phyloP scores from a whole-genome alignment of 2,888 invertebrate genomes.

The Allophyes oxyacanthae region DNA sequence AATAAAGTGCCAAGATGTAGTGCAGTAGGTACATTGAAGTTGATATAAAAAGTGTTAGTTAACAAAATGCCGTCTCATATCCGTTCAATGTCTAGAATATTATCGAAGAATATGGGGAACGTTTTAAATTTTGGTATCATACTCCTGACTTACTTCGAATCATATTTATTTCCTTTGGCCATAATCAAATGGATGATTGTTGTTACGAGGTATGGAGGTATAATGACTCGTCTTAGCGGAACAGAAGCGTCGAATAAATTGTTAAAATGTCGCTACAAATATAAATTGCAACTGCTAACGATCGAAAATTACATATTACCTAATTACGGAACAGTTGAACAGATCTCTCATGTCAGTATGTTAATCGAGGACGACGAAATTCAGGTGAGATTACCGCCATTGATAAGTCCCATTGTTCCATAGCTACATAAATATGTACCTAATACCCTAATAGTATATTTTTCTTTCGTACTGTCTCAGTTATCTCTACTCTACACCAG shows the following conservation, averaged over 20 bases:
- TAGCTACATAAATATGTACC: too few species aligned
- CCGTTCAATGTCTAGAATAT: constrained; percentile 44
- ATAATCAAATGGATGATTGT: constrained; percentile 73
- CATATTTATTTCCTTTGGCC: constrained; percentile 68
- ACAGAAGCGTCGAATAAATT: constrained; percentile 25
- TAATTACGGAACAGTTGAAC: constrained; percentile 40
- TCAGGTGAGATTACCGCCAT: constrained; percentile 60
- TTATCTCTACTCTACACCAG: too few species aligned
- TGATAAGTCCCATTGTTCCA: too few species aligned
- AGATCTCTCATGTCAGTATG: constrained; percentile 68
- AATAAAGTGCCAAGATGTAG: constrained; percentile 12
- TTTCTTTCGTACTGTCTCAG: too few species aligned
- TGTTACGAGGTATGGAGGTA: constrained; percentile 64
- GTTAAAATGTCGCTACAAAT: constrained; percentile 59
- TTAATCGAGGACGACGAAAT: constrained; percentile 61
- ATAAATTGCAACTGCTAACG: constrained; percentile 68
- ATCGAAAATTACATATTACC: constrained; percentile 43
- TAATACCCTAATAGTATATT: too few species aligned
- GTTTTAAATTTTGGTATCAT: constrained; percentile 56
- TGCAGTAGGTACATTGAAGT: neutral
- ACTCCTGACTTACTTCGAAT: constrained; percentile 67
- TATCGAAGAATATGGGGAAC: constrained; percentile 53
- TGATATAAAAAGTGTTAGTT: neutral
- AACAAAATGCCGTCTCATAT: constrained; percentile 39
- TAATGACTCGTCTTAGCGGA: constrained; percentile 33